Evolutionary conservation across 2,888 invertebrate species (phyloP).

Genomic region (Parapristionchus giblindavisi): DNA sequence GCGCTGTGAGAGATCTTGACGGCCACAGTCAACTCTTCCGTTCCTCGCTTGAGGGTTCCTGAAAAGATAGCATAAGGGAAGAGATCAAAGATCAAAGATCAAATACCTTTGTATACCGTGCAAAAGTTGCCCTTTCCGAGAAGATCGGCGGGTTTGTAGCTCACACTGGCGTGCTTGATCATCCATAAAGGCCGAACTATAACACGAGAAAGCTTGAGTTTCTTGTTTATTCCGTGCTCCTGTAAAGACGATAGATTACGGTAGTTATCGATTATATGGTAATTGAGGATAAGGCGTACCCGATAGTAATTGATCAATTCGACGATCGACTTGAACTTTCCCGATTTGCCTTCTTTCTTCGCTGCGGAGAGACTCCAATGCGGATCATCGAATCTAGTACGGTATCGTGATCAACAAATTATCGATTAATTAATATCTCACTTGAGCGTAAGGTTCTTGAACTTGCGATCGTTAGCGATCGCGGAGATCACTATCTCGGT

Average conservation of each 20-base stretch:
- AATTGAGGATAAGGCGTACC: neutral
- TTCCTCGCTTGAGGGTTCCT: too few species aligned
- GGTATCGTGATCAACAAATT: too few species aligned
- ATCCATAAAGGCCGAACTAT: neutral
- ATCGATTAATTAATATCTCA: too few species aligned
- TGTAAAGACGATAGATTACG: neutral
- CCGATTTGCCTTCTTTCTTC: too few species aligned
- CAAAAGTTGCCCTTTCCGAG: slow-evolving; percentile 52
- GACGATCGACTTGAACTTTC: too few species aligned
- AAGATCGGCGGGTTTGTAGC: slow-evolving; percentile 37
- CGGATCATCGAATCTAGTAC: too few species aligned
- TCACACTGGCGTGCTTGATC: slow-evolving; percentile 4
- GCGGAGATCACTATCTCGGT: too few species aligned
- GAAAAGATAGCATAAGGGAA: neutral
- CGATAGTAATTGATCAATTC: slow-evolving; percentile 11
- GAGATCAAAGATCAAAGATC: neutral
- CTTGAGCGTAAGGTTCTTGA: too few species aligned
- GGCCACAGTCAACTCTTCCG: too few species aligned
- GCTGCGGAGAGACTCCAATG: too few species aligned
- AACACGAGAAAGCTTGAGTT: neutral
- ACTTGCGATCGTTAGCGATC: too few species aligned
- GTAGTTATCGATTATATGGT: neutral
- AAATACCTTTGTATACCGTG: slow-evolving; percentile 43
- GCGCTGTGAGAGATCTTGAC: too few species aligned
- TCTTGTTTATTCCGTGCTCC: neutral